Conservation (phyloP, 2,797 vertebrate species). For the Falco peregrinus region DNA sequence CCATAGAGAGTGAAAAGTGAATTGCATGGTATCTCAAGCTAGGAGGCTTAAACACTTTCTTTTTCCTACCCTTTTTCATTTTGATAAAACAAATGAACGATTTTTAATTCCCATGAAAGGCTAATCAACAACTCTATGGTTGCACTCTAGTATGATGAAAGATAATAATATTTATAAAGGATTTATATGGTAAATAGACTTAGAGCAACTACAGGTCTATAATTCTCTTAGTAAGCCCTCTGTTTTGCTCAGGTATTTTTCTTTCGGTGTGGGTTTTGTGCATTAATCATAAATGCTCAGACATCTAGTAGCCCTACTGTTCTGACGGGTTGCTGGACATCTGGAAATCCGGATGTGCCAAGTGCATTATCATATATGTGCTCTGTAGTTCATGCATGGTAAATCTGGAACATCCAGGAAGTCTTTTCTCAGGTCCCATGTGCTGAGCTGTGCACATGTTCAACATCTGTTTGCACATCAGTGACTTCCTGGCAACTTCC, state of each 20-base stretch:
- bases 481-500: not conserved
- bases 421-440: not conserved
- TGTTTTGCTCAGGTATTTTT: not conserved
- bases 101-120: not conserved
- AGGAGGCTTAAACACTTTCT: not conserved
- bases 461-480: not conserved
- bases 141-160: not conserved
- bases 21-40: not conserved
- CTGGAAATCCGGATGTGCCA: not conserved
- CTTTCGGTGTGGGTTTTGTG: not conserved
- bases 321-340: not conserved
- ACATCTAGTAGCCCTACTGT: not conserved
- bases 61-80: not conserved
- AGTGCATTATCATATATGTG: not conserved
- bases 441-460: not conserved
- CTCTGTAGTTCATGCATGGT: accelerated
- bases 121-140: not conserved
- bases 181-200: not conserved
- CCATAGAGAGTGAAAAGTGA: not conserved
- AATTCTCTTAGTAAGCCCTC: not conserved
- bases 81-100: not conserved
- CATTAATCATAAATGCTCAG: not conserved
- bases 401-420: not conserved
- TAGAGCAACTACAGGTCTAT: not conserved
- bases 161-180: not conserved